A percentile compares a stretch with the other conserved stretches of the same genome.
phyloP scores from a whole-genome alignment of 1,140 invertebrate genomes.

The Lerema accius region DNA sequence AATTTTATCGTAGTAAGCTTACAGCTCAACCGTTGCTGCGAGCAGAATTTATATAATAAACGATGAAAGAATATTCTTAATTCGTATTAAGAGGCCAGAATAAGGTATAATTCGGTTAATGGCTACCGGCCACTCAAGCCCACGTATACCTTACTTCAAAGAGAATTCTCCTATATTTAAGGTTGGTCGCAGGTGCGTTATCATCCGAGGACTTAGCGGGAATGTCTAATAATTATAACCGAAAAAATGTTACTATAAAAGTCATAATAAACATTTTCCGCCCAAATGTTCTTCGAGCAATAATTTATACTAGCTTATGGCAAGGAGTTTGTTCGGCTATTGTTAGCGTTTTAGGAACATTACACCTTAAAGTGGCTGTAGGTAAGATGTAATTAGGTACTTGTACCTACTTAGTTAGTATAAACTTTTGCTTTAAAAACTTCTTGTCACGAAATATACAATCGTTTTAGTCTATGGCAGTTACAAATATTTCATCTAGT shows the following conservation, averaged over 20 bases:
- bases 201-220: conserved; percentile 31
- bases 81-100: conserved; percentile 15
- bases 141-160: conserved; percentile 31
- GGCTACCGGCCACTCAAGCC: conserved; percentile 24
- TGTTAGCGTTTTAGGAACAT: conserved; percentile 10
- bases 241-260: conserved; percentile 30
- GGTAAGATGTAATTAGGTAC: too few relatives aligned
- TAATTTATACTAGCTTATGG: conserved; percentile 25
- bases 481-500: conserved; percentile 2
- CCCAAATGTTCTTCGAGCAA: conserved; percentile 25
- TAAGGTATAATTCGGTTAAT: conserved; percentile 32
- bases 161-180: conserved; percentile 27
- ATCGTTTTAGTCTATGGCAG: too few relatives aligned
- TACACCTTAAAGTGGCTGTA: not conserved
- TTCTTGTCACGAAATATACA: too few relatives aligned
- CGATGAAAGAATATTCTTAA: conserved; percentile 21
- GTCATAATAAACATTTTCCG: conserved; percentile 27
- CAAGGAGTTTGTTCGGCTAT: conserved; percentile 11
- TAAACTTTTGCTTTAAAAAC: too few relatives aligned
- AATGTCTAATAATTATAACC: conserved; percentile 32
- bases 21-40: not conserved
- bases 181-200: conserved; percentile 31
- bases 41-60: conserved; percentile 2
- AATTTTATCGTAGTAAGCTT: not conserved
- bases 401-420: too few relatives aligned